Percentiles rank a stretch among this genome's conserved stretches.
These are phyloP conservation scores for Hirtodrosophila alboralis DNA, from an alignment of 2,888 invertebrate genomes.

Conservation along the genomic window DNA sequence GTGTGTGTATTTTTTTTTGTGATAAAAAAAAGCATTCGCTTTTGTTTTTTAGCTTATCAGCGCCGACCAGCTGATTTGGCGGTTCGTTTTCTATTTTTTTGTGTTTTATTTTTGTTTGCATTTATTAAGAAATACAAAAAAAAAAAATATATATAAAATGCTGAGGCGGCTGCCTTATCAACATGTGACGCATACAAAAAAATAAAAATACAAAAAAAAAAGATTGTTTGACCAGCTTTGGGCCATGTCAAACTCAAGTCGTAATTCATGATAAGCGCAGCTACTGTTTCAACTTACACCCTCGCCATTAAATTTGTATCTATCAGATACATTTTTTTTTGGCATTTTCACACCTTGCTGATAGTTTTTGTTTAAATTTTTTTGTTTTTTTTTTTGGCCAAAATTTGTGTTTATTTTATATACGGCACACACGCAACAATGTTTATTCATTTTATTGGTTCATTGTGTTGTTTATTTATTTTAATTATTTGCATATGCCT, in stretches of 20 bases:
- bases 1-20: constrained; percentile 23
- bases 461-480: constrained; percentile 31
- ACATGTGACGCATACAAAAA: constrained; percentile 63
- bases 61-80: constrained; percentile 38
- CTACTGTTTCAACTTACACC: not conserved
- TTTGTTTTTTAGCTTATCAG: constrained; percentile 38
- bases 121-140: constrained; percentile 28
- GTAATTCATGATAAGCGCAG: constrained; percentile 38
- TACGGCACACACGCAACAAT: constrained; percentile 5
- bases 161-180: constrained; percentile 44
- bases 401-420: constrained; percentile 18
- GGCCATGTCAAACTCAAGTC: constrained; percentile 39
- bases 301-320: not conserved
- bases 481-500: constrained; percentile 30
- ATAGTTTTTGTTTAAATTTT: constrained; percentile 21
- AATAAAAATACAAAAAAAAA: no score
- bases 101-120: constrained; percentile 28
- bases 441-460: constrained; percentile 17
- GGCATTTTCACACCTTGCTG: constrained; percentile 1
- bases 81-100: constrained; percentile 22
- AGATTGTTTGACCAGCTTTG: constrained; percentile 13
- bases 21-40: constrained; percentile 22
- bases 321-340: constrained; percentile 1
- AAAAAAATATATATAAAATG: constrained; percentile 12
- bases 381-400: no score